Evolutionary conservation across 1,140 invertebrate genomes (phyloP).

Genomic region (Parapsyche elsis): DNA sequence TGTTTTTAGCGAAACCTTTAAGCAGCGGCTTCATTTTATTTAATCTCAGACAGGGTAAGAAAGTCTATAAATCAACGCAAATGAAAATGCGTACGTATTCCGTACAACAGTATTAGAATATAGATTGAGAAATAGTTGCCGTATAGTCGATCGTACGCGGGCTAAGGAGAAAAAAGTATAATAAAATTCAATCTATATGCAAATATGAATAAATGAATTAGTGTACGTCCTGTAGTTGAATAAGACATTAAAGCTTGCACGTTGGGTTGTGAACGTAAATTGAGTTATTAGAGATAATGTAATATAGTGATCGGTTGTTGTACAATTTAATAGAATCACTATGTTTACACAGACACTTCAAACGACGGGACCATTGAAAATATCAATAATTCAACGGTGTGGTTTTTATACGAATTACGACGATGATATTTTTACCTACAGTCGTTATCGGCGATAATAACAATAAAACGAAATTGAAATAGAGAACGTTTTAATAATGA

Average conservation of each 20-base stretch:
- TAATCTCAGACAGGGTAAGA: too few species aligned
- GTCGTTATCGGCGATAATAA: too few species aligned
- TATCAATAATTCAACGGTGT: too few species aligned
- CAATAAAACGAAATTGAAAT: too few species aligned
- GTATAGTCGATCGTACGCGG: background rate
- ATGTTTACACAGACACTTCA: conserved; percentile 21
- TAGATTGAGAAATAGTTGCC: conserved; percentile 20
- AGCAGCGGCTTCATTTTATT: background rate
- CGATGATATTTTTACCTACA: too few species aligned
- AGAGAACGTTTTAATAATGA: background rate
- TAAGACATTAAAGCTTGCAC: conserved; percentile 40
- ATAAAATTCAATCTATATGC: conserved; percentile 46
- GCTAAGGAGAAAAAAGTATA: conserved; percentile 13
- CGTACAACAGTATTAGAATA: conserved; percentile 9
- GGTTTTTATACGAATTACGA: too few species aligned
- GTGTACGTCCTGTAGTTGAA: conserved; percentile 18
- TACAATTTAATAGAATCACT: conserved; percentile 14
- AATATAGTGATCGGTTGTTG: conserved; percentile 12
- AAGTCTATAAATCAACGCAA: background rate
- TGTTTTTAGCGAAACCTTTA: background rate
- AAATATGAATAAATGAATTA: conserved; percentile 39
- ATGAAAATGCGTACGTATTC: conserved; percentile 11
- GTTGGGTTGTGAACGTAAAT: conserved; percentile 34
- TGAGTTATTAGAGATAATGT: conserved; percentile 41
- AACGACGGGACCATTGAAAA: too few species aligned